Percentiles rank a stretch among this genome's conserved stretches.
Evolutionary conservation across 2,113 vertebrate species (phyloP).

Genomic region (Micronycteris hirsuta): DNA sequence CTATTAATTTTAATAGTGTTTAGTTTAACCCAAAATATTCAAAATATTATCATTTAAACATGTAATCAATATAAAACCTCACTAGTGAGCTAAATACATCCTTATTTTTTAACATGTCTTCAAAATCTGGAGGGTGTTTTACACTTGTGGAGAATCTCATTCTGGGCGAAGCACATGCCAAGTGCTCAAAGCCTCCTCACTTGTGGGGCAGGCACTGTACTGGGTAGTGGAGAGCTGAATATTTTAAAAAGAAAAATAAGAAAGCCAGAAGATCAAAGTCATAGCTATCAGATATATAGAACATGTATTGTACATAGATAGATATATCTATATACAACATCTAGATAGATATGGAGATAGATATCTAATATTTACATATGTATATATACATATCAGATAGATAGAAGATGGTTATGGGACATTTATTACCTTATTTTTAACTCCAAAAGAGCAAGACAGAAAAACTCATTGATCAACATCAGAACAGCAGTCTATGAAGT

Average conservation of each 20-base stretch:
- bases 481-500: not conserved
- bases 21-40: not conserved
- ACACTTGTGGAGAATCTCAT: not conserved
- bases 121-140: not conserved
- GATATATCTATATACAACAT: not conserved
- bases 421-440: not conserved
- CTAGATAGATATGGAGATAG: not conserved
- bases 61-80: not conserved
- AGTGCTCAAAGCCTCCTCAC: too few relatives aligned
- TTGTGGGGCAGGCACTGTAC: not conserved
- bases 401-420: not conserved
- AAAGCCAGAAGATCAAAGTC: not conserved
- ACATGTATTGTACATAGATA: not conserved
- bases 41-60: not conserved
- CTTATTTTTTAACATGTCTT: not conserved
- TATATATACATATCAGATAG: too few relatives aligned
- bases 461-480: not conserved
- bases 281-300: not conserved
- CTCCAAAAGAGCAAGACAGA: not conserved
- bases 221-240: not conserved
- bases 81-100: not conserved
- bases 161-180: not conserved
- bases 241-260: not conserved
- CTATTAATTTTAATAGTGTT: not conserved
- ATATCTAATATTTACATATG: not conserved